Evolutionary conservation across 2,113 vertebrate genomes (phyloP).

Genomic region (Nycticorax nycticorax): DNA sequence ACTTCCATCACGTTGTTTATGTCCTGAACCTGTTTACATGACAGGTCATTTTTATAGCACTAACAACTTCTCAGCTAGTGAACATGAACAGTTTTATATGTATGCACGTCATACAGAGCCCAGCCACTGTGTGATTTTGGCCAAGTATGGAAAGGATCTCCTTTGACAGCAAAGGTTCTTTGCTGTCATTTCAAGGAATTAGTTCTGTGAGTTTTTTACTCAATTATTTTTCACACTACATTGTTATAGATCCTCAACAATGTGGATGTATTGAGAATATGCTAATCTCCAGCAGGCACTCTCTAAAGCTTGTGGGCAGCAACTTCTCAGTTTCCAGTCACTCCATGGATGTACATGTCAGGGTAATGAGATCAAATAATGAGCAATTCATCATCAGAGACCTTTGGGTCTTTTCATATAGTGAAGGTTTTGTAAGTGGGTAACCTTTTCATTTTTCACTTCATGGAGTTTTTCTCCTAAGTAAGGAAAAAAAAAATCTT

Average conservation of each 20-base stretch:
- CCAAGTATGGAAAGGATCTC: neutral
- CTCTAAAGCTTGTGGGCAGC: neutral
- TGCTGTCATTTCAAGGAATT: neutral
- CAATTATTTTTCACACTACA: neutral
- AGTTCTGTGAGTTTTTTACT: neutral
- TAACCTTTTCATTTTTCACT: conserved; percentile 47
- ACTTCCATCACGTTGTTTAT: neutral
- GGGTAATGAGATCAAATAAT: conserved; percentile 35
- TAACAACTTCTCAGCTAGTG: neutral
- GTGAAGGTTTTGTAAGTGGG: neutral
- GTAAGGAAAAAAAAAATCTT: neutral
- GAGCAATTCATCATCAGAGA: conserved; percentile 17
- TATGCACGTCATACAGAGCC: accelerated
- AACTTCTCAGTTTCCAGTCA: neutral
- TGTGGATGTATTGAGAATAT: neutral
- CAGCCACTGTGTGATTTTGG: neutral
- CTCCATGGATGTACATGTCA: neutral
- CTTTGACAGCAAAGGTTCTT: neutral
- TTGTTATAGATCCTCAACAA: neutral
- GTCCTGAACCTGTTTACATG: neutral
- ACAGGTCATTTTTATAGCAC: neutral
- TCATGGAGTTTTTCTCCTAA: neutral
- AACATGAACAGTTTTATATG: neutral
- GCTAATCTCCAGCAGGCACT: neutral
- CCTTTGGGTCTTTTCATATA: conserved; percentile 17